Conservation (phyloP, 2,797 vertebrate genomes). For the Petrocephalus schoutedeni region DNA sequence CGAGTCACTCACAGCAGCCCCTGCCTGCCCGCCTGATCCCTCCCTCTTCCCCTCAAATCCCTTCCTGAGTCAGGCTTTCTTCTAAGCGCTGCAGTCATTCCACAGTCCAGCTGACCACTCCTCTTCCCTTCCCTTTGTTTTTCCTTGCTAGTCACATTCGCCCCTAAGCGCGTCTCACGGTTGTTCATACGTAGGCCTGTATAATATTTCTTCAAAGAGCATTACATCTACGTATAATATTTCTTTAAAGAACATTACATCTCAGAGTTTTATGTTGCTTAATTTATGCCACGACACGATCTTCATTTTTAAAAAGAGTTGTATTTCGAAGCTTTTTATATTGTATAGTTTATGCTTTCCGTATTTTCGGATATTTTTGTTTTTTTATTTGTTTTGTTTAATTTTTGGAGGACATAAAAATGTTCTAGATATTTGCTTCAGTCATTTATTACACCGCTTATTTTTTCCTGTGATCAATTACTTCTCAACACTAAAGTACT, state of each 20-base stretch:
- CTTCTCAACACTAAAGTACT: background rate
- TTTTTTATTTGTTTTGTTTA: background rate
- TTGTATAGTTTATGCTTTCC: background rate
- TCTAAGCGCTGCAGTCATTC: background rate
- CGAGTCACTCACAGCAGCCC: slow-evolving; percentile 40
- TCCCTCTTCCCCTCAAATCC: slow-evolving; percentile 15
- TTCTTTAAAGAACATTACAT: background rate
- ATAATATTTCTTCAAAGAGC: background rate
- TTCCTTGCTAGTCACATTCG: background rate
- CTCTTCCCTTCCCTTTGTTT: slow-evolving; percentile 8
- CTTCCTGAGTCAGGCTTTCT: slow-evolving; percentile 6
- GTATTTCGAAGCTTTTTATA: background rate
- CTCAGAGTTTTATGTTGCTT: background rate
- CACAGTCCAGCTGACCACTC: slow-evolving; percentile 3
- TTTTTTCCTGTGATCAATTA: background rate
- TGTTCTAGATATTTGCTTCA: background rate
- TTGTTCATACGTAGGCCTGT: background rate
- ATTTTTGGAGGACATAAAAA: background rate
- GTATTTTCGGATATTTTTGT: background rate
- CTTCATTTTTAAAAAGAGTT: background rate
- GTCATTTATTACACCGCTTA: background rate
- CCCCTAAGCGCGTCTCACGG: background rate
- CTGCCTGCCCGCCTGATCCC: background rate
- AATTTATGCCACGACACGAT: background rate
- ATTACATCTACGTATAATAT: background rate